Base-by-base conservation (phyloP, 2,113 vertebrate species). In the Pycnonotus jocosus region DNA sequence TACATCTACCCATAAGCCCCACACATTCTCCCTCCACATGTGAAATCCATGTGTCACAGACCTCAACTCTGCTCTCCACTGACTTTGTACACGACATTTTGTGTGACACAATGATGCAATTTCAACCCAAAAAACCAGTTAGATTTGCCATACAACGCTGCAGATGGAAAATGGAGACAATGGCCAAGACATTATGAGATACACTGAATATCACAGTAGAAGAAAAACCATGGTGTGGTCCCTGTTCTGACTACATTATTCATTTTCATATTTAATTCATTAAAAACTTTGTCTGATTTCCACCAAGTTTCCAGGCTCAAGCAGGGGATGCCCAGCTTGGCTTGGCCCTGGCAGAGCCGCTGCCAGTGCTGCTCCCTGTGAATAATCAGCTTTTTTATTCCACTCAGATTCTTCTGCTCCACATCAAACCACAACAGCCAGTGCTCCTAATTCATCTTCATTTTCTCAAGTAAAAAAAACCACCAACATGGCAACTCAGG, bases 391-490 rank as follows among this genome's bases (percentile, higher is more conserved):
- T 64, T 35, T 35, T 64, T 35, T 35, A 35, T 89, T 81, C 73
- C 93, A 68, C 69, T 85, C 70, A 78, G 45, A 81, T 93, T 93
- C 87, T 86, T 83, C 82, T 85, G 92, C 72, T 76, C 92, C 45
- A 0, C 73, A 91, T 91, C 86, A 83, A 92, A 97, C 86, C 58
- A 62, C 58, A 80, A 42, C 90, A 81, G 87, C 56, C 77, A 92
- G 44, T 47, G 91, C 84, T 16, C 74, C 81, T 78, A 96, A 96
- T 97, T 96, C 76, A 73, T 88, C 91, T 97, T 92, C 73, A 88
- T 97, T 97, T 96, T 91, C 80, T 81, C 56, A 76, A 97, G 88
- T 54, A 3, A 92, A 85, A 93, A 80, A 65, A 91, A 7, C 6
- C 15, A n/a, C n/a, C 38, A 79, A 90, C 73, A 50, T 33, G 76